Base-by-base conservation (phyloP, 2,888 invertebrate genomes). In the Hyposoter dolosus region DNA sequence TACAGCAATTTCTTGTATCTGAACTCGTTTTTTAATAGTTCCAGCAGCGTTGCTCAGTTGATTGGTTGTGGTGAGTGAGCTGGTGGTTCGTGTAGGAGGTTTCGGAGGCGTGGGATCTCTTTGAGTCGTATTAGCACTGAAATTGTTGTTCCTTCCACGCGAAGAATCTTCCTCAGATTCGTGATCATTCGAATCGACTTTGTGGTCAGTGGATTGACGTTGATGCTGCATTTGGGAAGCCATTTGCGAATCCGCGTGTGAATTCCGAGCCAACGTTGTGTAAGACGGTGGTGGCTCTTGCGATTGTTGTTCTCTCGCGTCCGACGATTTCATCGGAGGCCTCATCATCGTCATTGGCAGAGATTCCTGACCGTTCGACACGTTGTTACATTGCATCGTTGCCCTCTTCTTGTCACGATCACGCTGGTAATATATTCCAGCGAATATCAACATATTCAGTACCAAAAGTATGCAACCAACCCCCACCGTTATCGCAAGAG, bases 1-100 rank as follows among this genome's bases (percentile, higher is more conserved):
- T 93, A 97, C 97, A 84, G 97, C 97, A 93, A 97, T 97, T 94
- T 97, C 97, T 94, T 97, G 97, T 90, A 97, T 97, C 94, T 97
- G 97, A 84, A 97, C 97, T 92, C 97, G 96, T 94, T 97, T 97
- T 94, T 97, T 97, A 89, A 96, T 95, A 40, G 96, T 96, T 53
- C 95, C 95, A 81, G 94, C 93, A 90, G 50, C 23, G 28, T 87
- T 87, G 23, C 82, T 76, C 83, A 35, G 81, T 71, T 69, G 50
- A 65, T 89, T 78, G 90, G 86, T 77, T 6, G 87, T 90, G 68
- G 78, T 86, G 56, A 90, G 78, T 35, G 89, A 89, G 82, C 90
- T 90, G 72, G 94, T 93, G 10, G 94, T 94, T 69, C 93, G 91
- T 19, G 93, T 90, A 0, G 94, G 93, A 47, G 93, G 94, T 87